These are phyloP conservation scores for Noctua janthe DNA, from an alignment of 2,888 invertebrate species.

Conservation along the genomic window DNA sequence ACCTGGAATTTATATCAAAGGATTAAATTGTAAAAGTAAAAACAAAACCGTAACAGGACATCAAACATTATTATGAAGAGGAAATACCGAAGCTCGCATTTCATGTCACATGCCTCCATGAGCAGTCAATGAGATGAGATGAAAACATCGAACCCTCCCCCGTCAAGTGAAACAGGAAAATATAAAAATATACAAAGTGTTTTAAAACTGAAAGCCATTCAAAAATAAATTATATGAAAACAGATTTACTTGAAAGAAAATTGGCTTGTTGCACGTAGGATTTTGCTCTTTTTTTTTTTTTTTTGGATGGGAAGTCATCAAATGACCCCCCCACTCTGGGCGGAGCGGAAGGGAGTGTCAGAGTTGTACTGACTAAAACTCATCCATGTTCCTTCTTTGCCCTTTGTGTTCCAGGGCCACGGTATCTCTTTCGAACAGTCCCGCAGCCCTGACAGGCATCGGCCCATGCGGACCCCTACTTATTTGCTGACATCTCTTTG, in stretches of 20 bases:
- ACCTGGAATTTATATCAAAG: not conserved
- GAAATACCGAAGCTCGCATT: slow-evolving; percentile 3
- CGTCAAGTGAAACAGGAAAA: slow-evolving; percentile 12
- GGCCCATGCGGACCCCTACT: too few species aligned
- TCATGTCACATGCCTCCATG: slow-evolving; percentile 27
- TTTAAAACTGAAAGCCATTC: slow-evolving; percentile 24
- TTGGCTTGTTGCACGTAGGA: not conserved
- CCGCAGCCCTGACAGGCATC: too few species aligned
- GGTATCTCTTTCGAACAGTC: too few species aligned
- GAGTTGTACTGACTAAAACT: too few species aligned
- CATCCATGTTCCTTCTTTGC: too few species aligned
- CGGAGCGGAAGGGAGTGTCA: too few species aligned
- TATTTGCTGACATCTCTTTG: too few species aligned
- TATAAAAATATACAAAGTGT: slow-evolving; percentile 21
- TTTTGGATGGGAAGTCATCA: too few species aligned
- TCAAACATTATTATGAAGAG: slow-evolving; percentile 23
- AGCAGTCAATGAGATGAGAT: slow-evolving; percentile 44
- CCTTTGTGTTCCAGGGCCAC: too few species aligned
- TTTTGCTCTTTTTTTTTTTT: not conserved
- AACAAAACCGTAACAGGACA: slow-evolving; percentile 8
- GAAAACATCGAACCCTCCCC: slow-evolving; percentile 24
- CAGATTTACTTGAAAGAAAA: slow-evolving; percentile 16
- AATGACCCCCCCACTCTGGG: too few species aligned
- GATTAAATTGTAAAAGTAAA: not conserved
- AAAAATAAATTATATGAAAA: slow-evolving; percentile 35